Conservation (phyloP, 2,888 invertebrate species). For the Polietes domitor region DNA sequence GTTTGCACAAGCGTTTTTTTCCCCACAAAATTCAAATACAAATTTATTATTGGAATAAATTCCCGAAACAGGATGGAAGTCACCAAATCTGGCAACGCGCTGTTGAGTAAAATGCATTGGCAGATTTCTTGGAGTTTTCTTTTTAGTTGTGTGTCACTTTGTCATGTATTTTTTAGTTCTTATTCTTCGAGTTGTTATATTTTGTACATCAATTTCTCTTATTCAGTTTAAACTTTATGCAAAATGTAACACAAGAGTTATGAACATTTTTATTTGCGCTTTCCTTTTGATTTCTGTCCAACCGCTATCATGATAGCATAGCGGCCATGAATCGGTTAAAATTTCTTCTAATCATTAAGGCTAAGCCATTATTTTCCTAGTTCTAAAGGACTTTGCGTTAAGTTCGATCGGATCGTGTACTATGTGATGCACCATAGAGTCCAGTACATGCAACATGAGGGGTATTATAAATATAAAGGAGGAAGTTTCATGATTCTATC, state of each 20-base stretch:
- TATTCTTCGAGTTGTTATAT: constrained; percentile 37
- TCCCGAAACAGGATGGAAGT: background rate
- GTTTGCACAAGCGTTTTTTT: too few species aligned
- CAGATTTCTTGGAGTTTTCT: constrained; percentile 12
- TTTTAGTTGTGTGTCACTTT: constrained; percentile 50
- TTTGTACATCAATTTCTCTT: constrained; percentile 54
- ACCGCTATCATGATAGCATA: too few species aligned
- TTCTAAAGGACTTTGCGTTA: too few species aligned
- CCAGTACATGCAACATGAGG: too few species aligned
- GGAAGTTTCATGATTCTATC: too few species aligned
- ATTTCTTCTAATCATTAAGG: too few species aligned
- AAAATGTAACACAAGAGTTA: constrained; percentile 42
- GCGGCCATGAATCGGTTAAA: too few species aligned
- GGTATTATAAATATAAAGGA: too few species aligned
- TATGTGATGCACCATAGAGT: too few species aligned
- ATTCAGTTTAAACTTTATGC: constrained; percentile 34
- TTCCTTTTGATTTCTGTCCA: constrained; percentile 55
- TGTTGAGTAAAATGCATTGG: background rate
- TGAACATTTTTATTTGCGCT: constrained; percentile 55
- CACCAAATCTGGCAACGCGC: background rate
- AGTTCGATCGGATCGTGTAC: too few species aligned
- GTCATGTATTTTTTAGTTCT: constrained; percentile 43
- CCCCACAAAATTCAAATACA: background rate
- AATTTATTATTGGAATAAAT: too few species aligned
- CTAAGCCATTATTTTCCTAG: too few species aligned